Base-by-base conservation (phyloP, 2,888 invertebrate genomes). In the Linnaemya tessellans region DNA sequence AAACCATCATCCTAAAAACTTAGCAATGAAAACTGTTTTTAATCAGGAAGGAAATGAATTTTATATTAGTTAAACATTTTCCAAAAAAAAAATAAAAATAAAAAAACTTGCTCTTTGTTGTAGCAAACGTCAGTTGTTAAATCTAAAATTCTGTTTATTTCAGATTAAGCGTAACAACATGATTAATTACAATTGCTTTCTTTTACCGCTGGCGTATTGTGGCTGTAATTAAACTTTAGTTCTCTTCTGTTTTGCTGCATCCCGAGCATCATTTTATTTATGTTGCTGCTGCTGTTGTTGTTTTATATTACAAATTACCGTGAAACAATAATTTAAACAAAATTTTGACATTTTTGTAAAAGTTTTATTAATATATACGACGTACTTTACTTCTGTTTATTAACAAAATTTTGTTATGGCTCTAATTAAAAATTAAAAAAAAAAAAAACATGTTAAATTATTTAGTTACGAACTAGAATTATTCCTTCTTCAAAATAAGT, bases 151-250 rank as follows among this genome's bases (percentile, higher is more conserved):
- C 73, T 64, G 13, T 70, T n/a, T 70, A 78, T 18, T 58, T 74
- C 5, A 9, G 56, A 65, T 65, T 51, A 80, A 84, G 85, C 84
- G 62, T 83, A 70, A 80, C 77, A 58, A 67, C 64, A 89, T 91
- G 90, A 91, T 91, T 91, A 91, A 91, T 91, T 87, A 89, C 87
- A 84, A 88, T 90, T 91, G 90, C 89, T 88, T 4, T n/a, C 8
- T 1, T 89, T 89, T 88, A 30, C 4, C 75, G 18, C 54, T 58
- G 13, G 25, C 51, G 8, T 67, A 7, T 54, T 62, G 11, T 65
- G n/a, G 18, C n/a, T 62, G 18, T 20, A 11, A 20, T 64, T 3
- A 49, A 71, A 68, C 71, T 56, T 74, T 84, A 64, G 41, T 46
- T 56, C 18, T 35, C 11, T 20, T n/a, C 35, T 18, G 18, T 43